Base-by-base conservation (phyloP, 2,113 vertebrate genomes). In the Hemiprocne comata region DNA sequence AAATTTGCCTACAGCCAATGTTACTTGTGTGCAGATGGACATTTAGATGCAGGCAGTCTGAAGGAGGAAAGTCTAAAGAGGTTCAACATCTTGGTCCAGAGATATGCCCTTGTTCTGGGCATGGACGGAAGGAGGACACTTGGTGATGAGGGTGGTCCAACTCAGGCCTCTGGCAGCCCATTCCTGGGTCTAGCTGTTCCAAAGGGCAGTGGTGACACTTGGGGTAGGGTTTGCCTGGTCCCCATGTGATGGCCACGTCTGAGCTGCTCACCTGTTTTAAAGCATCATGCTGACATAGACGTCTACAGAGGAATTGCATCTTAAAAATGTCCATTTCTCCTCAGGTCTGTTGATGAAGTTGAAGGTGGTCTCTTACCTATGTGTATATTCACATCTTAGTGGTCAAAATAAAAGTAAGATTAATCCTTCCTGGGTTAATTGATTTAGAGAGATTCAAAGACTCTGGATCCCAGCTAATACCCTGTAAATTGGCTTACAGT, bases 121-220 rank as follows among this genome's bases (percentile, higher is more conserved):
- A 20, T 4, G 26, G 33, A 72, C 72, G 53, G 62, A 50, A 87
- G 26, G 31, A 70, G 11, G 58, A 69, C 23, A 51, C 1, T 5
- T 1, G 0, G 25, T 78, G 20, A 79, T 10, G 13, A 72, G 2
- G 0, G 2, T 28, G 66, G 21, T 46, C 42, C 44, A 81, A 4
- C 31, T 44, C 34, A 57, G 34, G 16, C 7, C 10, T 40, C 19
- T 21, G 25, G 15, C 19, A 88, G 11, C 29, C 8, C 10, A 9
- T 64, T 74, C n/a, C 19, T 57, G 28, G 11, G 4, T 75, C 17
- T 69, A 54, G 36, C 40, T 93, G 19, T 90, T 65, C 36, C 42
- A 77, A 34, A 85, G 17, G 31, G 13, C 33, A 20, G 34, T 16
- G 5, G 9, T 57, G 64, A 72, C n/a, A 26, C 11, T 28, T 53